These are phyloP conservation scores for Pemphredon lugubris DNA, from an alignment of 2,888 invertebrate genomes.

Conservation along the genomic window DNA sequence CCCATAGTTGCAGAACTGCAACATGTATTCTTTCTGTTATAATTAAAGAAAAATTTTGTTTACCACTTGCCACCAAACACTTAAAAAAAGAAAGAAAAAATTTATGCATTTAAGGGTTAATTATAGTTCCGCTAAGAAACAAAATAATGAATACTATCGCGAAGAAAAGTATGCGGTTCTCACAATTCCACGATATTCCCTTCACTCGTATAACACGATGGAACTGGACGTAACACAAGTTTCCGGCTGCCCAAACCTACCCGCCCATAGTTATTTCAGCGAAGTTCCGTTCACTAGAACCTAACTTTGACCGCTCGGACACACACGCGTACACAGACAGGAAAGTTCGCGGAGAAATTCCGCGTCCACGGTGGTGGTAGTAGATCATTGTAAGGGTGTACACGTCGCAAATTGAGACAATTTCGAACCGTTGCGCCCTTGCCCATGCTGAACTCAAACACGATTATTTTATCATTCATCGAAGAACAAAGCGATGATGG, in stretches of 20 bases:
- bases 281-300: slow-evolving; percentile 52
- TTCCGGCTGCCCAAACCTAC: slow-evolving; percentile 34
- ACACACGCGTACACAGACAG: slow-evolving; percentile 1
- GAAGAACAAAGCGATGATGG: slow-evolving; percentile 6
- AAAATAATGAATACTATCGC: no score
- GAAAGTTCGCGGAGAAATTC: slow-evolving; percentile 30
- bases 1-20: no score
- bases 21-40: no score
- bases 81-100: no score
- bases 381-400: slow-evolving; percentile 26
- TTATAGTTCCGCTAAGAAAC: no score
- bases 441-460: slow-evolving; percentile 44
- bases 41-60: no score
- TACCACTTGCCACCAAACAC: no score
- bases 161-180: background rate
- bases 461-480: slow-evolving; percentile 42
- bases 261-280: slow-evolving; percentile 44
- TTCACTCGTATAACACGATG: background rate
- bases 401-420: slow-evolving; percentile 48
- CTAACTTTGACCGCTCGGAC: slow-evolving; percentile 41
- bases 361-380: slow-evolving; percentile 27
- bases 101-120: no score
- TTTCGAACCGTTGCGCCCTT: slow-evolving; percentile 29
- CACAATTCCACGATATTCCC: background rate
- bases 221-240: slow-evolving; percentile 33